Evolutionary conservation across 2,113 vertebrate species (phyloP), one percentile per base, ranked within the genome.

Genomic region (Bubalus kerabau): DNA sequence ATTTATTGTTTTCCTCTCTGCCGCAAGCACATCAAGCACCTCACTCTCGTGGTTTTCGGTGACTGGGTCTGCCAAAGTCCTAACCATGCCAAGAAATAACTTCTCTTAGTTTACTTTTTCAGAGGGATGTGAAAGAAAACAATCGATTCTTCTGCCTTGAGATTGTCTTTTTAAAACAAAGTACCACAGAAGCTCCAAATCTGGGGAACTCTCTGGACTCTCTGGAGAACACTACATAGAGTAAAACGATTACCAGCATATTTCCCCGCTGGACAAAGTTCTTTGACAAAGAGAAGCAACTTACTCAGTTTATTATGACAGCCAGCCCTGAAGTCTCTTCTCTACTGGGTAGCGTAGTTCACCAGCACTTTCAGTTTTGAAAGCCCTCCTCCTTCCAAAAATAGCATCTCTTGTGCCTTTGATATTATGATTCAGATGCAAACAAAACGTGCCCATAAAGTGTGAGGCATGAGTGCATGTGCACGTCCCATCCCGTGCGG

Each of bases 81-180:
- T 96, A 87, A 87, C 82, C 43, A 23, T 74, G 95, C 96, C 97
- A 98, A 97, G 94, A 96, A 98, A 76, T 71, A 96, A 98, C 96
- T 76, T 93, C 93, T 93, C 97, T 97, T 36, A n/a, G 56, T 94
- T 74, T 90, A 84, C 83, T 91, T 97, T 91, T 95, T 59, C 86
- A 92, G 96, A 96, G 57, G 17, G 62, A 95, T 17, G 56, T 46
- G 48, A 93, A 95, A 12, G 83, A 98, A 94, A 94, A 96, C 78
- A 95, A 94, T 94, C 74, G 48, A 52, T 30, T 60, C 92, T 67
- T 93, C 67, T 46, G 71, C 32, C 60, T 40, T 40, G 56, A 85
- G 78, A 81, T 1, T 5, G 71, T 74, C 83, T 98, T 91, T 97
- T 1, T 71, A 48, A 96, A 95, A 60, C 50, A 91, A 95, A 95